Base-by-base conservation (phyloP, 2,888 invertebrate genomes). In the Drosophila mettleri region DNA sequence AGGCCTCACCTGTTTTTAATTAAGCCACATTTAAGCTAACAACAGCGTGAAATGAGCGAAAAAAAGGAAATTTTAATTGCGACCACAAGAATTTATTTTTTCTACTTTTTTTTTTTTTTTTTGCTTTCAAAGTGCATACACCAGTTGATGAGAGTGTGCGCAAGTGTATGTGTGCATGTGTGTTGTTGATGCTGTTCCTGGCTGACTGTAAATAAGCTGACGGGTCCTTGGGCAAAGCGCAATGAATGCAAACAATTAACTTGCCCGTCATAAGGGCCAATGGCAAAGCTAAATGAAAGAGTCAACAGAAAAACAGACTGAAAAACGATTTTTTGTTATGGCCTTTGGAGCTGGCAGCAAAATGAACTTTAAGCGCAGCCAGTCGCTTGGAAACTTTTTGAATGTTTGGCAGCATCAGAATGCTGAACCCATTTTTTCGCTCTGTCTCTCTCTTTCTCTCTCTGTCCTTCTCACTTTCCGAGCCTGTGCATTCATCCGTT, bases 341-440 rank as follows among this genome's bases (percentile, higher is more conserved):
- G 75, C 63, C 68, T 54, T 74, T 74, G 66, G 75, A 59, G 38
- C 54, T 39, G 55, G 20, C 67, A 68, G 63, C 54, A 57, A 78
- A 75, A 71, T 71, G 74, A 74, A 78, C 87, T 84, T 84, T 69
- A 80, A 80, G 75, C 69, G 55, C 34, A 70, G 62, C 54, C 80
- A 87, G 78, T 74, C 69, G 72, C 55, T 73, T 74, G 85, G 85
- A 85, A 85, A 87, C 70, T 68, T 85, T 78, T 78, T 71, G 80
- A 74, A 67, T 65, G 81, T 81, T 82, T 85, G 85, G 67, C 74
- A 49, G 38, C 41, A 52, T 41, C 58, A 41, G 34, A 24, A 33
- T 38, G 27, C 45, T 29, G 45, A 45, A 29, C 27, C 18, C 27
- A 16, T 16, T 9, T 9, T 5, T 12, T n/a, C 18, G 9, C 18